A percentile compares a stretch with the other conserved stretches of the same genome.
Conservation (phyloP, 2,888 invertebrate genomes). For the Harpalus rufipes region DNA sequence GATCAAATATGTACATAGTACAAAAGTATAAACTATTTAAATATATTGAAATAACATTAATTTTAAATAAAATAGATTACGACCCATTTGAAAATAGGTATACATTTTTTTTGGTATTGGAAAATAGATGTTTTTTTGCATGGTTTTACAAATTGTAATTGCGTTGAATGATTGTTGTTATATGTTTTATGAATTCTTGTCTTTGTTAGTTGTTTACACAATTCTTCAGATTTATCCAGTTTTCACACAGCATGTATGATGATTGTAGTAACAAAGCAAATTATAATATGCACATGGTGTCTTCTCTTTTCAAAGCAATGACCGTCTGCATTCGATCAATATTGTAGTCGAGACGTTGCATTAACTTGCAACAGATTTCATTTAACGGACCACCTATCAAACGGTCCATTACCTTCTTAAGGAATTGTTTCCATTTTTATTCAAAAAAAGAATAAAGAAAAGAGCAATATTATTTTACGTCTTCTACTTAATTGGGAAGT, state of each 20-base stretch:
- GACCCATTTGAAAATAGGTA: too few species aligned
- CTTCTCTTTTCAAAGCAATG: slow-evolving; percentile 25
- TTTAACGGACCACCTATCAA: slow-evolving; percentile 33
- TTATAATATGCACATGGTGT: not conserved
- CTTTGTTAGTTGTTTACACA: too few species aligned
- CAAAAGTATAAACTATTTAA: too few species aligned
- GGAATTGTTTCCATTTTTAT: slow-evolving; percentile 27
- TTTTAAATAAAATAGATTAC: too few species aligned
- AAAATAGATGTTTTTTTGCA: too few species aligned
- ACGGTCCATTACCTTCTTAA: slow-evolving; percentile 29
- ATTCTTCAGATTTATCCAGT: not conserved
- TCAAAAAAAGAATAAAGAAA: not conserved
- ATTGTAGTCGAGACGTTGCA: slow-evolving; percentile 22
- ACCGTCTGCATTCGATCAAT: slow-evolving; percentile 24
- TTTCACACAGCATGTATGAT: too few species aligned
- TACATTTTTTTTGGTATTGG: too few species aligned
- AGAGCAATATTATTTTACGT: not conserved
- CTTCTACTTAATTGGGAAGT: not conserved
- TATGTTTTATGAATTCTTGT: too few species aligned
- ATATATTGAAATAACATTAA: too few species aligned
- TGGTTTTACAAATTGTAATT: too few species aligned
- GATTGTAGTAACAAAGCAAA: not conserved
- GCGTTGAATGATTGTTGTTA: too few species aligned
- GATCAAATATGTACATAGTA: too few species aligned
- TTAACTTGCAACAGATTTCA: slow-evolving; percentile 28